These are phyloP conservation scores for Microchrysa polita DNA, from an alignment of 2,888 invertebrate genomes.

Conservation along the genomic window DNA sequence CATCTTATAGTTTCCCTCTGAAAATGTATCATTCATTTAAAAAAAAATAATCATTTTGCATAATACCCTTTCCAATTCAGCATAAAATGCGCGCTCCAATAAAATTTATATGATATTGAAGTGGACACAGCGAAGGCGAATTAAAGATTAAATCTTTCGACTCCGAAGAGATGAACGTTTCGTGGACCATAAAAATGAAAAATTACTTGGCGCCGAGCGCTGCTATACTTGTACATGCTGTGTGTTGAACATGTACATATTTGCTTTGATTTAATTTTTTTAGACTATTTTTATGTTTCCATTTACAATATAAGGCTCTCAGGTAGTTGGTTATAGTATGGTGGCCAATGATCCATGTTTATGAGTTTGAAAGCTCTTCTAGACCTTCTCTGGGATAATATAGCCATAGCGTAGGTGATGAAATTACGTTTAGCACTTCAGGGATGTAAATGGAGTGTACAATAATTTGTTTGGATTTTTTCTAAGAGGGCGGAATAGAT, in stretches of 20 bases:
- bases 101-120: constrained; percentile 5
- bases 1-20: too few relatives aligned
- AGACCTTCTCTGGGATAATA: too few relatives aligned
- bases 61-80: background rate
- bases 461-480: too few relatives aligned
- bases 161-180: constrained; percentile 16
- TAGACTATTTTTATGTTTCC: background rate
- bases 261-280: constrained; percentile 3
- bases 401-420: too few relatives aligned
- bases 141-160: background rate
- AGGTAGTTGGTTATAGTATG: too few relatives aligned
- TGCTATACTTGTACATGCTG: background rate
- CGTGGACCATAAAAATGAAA: constrained; percentile 27
- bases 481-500: too few relatives aligned
- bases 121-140: background rate
- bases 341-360: too few relatives aligned
- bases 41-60: constrained; percentile 19
- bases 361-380: too few relatives aligned
- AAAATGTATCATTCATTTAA: too few relatives aligned
- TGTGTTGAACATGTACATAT: constrained; percentile 1
- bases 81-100: background rate
- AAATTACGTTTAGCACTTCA: too few relatives aligned
- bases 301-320: too few relatives aligned
- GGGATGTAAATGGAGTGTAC: too few relatives aligned
- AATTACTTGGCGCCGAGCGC: constrained; percentile 33